Evolutionary conservation across 2,113 vertebrate genomes (phyloP).

Genomic region (Promerops cafer): DNA sequence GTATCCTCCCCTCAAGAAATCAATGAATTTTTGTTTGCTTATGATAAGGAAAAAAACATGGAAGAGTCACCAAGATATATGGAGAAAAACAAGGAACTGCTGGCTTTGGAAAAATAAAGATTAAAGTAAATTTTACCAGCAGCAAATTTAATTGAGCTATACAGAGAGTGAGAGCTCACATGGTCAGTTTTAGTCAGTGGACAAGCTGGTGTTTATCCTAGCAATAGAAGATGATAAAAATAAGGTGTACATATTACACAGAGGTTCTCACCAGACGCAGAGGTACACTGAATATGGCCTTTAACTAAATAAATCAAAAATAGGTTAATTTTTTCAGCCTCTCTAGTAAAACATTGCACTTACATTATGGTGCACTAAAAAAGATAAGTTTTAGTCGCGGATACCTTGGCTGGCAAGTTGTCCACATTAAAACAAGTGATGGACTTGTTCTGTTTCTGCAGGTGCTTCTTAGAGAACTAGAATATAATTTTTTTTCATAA

Average conservation of each 20-base stretch:
- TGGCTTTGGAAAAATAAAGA: background rate
- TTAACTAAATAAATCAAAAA: slow-evolving; percentile 15
- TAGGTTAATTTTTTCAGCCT: background rate
- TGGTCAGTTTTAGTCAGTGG: background rate
- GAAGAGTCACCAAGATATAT: background rate
- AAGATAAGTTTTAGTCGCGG: background rate
- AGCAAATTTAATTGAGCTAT: background rate
- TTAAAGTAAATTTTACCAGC: background rate
- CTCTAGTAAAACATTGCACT: background rate
- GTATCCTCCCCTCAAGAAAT: background rate
- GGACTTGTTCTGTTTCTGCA: background rate
- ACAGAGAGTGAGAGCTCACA: background rate
- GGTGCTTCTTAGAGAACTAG: background rate
- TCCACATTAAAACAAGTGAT: background rate
- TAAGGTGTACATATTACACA: background rate
- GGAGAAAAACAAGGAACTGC: background rate
- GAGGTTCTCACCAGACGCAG: background rate
- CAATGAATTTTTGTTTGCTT: background rate
- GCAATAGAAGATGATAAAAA: background rate
- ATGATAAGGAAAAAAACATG: background rate
- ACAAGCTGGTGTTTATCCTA: background rate
- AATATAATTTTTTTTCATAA: background rate
- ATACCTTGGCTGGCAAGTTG: background rate
- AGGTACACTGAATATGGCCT: background rate
- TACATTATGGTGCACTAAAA: background rate